Evolutionary conservation across 2,797 vertebrate genomes (phyloP), one percentile per base, ranked within the genome.

Genomic region (Macrochelys suwanniensis): DNA sequence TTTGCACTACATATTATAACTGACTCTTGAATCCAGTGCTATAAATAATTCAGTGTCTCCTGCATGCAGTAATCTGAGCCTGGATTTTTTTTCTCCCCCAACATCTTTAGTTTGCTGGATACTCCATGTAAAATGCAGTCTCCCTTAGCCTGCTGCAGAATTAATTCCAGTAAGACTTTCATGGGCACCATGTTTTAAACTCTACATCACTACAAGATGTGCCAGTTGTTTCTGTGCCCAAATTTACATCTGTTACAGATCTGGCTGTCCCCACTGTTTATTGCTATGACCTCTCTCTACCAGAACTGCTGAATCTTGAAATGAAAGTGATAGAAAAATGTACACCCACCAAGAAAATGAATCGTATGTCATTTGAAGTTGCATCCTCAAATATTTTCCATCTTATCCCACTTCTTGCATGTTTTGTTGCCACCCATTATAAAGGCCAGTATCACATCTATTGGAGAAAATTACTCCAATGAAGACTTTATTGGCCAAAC

Each of bases 231-330:
- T 82, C 88, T 84, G 57, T 77, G 93, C 53, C 2, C 82, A 71
- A 71, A 42, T 71, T 37, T 71, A 45, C n/a, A 71, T 77, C 77
- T 92, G 92, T 82, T 74, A 50, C 92, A 92, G 87, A 92, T 89
- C 82, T 59, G 91, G 92, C 86, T 87, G 77, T 95, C 96, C 96
- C 88, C 93, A 96, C 0, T 2, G 28, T 28, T 45, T 28, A 21
- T 88, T 74, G 12, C 61, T 88, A 82, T 0, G 0, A 89, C 80
- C 95, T 96, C 88, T 91, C 95, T 95, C 93, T 86, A 85, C 13
- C 82, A 28, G 84, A 96, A 85, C 87, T 80, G 61, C 89, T 96
- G 94, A 87, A 80, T 93, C 84, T 80, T 88, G 83, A 89, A 91
- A 92, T 89, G 91, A 61, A 84, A 85, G n/a, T 86, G 80, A 85